Conservation (phyloP, 2,797 vertebrate species). For the Pteronotus mesoamericanus region DNA sequence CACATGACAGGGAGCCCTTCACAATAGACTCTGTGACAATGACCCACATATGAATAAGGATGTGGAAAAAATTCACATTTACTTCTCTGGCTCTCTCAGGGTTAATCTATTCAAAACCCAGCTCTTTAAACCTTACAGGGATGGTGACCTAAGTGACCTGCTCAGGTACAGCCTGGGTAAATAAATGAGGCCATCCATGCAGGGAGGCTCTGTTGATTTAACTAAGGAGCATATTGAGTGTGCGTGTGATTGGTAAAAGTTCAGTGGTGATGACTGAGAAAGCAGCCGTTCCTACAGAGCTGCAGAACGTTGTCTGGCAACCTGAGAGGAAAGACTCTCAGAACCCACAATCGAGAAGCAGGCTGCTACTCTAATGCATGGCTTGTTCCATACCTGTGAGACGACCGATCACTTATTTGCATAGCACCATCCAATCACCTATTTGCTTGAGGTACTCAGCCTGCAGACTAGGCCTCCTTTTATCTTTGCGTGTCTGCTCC, state of each 20-base stretch:
- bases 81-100: background rate
- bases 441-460: slow-evolving; percentile 79
- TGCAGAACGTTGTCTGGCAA: slow-evolving; percentile 81
- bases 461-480: slow-evolving; percentile 71
- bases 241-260: slow-evolving; percentile 57
- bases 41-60: accelerated
- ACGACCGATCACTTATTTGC: slow-evolving; percentile 81
- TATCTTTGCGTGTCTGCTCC: slow-evolving; percentile 77
- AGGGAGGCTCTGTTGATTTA: slow-evolving; percentile 68
- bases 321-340: slow-evolving; percentile 68
- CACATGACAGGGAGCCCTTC: background rate
- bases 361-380: slow-evolving; percentile 65
- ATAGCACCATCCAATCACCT: slow-evolving; percentile 71
- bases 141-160: background rate
- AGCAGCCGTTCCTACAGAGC: slow-evolving; percentile 27
- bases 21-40: accelerated
- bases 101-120: background rate
- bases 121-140: background rate
- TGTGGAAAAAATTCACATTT: background rate
- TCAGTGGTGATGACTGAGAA: slow-evolving; percentile 46
- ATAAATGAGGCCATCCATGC: background rate
- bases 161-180: background rate
- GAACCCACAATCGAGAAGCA: slow-evolving; percentile 62
- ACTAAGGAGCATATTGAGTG: slow-evolving; percentile 63
- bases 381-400: slow-evolving; percentile 70